Percentiles rank a stretch among this genome's conserved stretches.
Evolutionary conservation across 2,113 vertebrate species (phyloP).

Genomic region (Theristicus caerulescens): DNA sequence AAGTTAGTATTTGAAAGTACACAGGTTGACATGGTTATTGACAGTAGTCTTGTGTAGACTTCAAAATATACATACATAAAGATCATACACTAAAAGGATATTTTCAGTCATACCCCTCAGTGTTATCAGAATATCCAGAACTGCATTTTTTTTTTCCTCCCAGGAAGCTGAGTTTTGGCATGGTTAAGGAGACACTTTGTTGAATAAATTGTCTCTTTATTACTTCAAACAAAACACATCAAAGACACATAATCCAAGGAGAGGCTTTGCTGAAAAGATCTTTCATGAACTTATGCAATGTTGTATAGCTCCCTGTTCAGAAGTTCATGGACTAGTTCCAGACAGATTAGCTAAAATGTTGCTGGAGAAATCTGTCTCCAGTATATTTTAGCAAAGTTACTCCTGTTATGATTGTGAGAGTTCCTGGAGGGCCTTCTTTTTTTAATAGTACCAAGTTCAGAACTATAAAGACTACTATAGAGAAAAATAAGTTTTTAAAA

Average conservation of each 20-base stretch:
- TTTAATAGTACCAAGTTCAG: slow-evolving; percentile 5
- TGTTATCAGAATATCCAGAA: not conserved
- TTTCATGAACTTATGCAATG: not conserved
- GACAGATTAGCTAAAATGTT: not conserved
- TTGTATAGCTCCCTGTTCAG: not conserved
- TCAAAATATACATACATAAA: not conserved
- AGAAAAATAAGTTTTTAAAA: slow-evolving; percentile 4
- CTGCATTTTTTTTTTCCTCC: not conserved
- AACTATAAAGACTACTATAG: not conserved
- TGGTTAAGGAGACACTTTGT: not conserved
- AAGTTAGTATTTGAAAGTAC: not conserved
- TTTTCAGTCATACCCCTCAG: not conserved
- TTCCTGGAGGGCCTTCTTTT: not conserved
- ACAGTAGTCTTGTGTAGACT: not conserved
- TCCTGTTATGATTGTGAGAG: slow-evolving; percentile 5
- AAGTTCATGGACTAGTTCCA: slow-evolving; percentile 9
- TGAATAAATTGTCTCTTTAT: slow-evolving; percentile 5
- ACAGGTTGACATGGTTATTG: not conserved
- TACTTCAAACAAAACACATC: slow-evolving; percentile 42
- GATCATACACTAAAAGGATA: not conserved
- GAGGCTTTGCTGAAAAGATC: not conserved
- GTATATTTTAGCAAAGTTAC: not conserved
- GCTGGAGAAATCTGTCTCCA: not conserved
- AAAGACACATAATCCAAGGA: not conserved
- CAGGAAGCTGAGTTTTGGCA: not conserved